Evolutionary conservation across 2,113 vertebrate genomes (phyloP).

Genomic region (Limnothrissa miodon): DNA sequence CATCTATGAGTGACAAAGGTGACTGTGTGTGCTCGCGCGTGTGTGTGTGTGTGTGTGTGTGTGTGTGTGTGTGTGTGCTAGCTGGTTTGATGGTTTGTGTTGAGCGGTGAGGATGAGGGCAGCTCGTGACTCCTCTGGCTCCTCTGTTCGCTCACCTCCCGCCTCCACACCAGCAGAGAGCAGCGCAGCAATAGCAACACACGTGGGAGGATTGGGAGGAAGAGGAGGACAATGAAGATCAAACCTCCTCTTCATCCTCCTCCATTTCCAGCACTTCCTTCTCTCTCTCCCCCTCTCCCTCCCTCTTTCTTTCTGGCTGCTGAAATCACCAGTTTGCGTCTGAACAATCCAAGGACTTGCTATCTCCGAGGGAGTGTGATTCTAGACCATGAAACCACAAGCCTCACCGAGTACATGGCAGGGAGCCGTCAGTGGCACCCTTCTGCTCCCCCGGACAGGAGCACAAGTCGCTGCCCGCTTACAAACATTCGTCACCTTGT

Average conservation of each 20-base stretch:
- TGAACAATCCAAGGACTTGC: neutral
- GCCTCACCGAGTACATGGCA: neutral
- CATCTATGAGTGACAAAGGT: neutral
- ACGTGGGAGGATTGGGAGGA: neutral
- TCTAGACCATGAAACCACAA: neutral
- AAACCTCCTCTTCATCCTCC: conserved; percentile 6
- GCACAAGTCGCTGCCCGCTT: neutral
- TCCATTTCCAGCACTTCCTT: neutral
- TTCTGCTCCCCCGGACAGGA: neutral
- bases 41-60: neutral
- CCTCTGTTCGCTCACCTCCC: neutral
- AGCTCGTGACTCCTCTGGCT: too few relatives aligned
- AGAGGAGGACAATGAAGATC: conserved; percentile 8
- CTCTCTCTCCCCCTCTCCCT: neutral
- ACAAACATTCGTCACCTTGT: neutral
- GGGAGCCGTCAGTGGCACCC: neutral
- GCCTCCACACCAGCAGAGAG: neutral
- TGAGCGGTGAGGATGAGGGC: too few relatives aligned
- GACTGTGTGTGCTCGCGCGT: neutral
- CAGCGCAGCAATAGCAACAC: neutral
- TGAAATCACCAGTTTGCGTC: neutral
- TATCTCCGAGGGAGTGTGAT: neutral
- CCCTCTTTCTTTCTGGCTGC: neutral
- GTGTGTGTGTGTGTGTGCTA: neutral
- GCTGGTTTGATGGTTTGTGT: too few relatives aligned